Evolutionary conservation across 2,888 invertebrate species (phyloP), one percentile per base, ranked within the genome.

Genomic region (Bhutanitis thaidina): DNA sequence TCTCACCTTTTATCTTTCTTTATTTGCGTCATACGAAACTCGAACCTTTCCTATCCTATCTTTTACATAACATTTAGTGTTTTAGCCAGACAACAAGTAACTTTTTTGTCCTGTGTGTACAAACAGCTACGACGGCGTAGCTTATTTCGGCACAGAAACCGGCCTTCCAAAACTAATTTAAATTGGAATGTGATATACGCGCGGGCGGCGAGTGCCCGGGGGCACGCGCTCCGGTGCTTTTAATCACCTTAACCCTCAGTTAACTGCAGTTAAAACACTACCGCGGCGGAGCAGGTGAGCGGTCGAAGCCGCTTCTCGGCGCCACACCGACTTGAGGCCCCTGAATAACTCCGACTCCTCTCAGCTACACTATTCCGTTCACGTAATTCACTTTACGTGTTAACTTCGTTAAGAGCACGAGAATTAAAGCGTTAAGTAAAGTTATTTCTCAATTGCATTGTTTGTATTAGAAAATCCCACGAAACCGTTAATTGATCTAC

Each of bases 131-230:
- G n/a, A 5, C 20, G 61, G 61, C 44, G 61, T 12, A 34, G 34
- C 66, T 76, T 76, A 81, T 84, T 82, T 84, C 81, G 83, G 81
- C 83, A 78, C 75, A 77, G 73, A 78, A 77, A 74, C 74, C 69
- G 67, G 66, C 71, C 67, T 71, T 68, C 77, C 68, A 79, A 86
- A 89, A 87, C 84, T 83, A 88, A 89, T 89, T 88, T 86, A 83
- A 84, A 86, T 82, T 77, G 88, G 88, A 88, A 89, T 89, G 88
- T 86, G 86, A 86, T 86, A 80, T 85, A 86, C 80, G 79, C 76
- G 71, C 72, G 76, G 74, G 69, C 71, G 69, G 67, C 61, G 59
- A 57, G 57, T 53, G 71, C 77, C 82, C 65, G 63, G 60, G 66
- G 85, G 85, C 82, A 81, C 83, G 85, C 54, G 55, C 65, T 63